Evolutionary conservation across 2,113 vertebrate genomes (phyloP), one percentile per base, ranked within the genome.

Genomic region (Upupa epops): DNA sequence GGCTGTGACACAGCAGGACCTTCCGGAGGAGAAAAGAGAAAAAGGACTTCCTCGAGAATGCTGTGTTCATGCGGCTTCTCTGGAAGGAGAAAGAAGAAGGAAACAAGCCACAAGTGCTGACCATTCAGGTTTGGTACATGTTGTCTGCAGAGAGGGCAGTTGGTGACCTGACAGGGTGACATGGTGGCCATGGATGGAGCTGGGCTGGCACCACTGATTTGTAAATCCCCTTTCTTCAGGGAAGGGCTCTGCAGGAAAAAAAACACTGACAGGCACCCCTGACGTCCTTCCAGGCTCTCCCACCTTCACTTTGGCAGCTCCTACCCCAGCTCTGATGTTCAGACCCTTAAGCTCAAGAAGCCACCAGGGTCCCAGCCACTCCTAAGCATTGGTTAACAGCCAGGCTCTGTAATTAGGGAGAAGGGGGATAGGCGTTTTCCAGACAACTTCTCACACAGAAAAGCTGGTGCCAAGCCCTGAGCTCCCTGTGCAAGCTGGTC

Each of bases 11-110:
- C 65, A 32, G 21, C 31, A 73, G 55, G n/a, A 18, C 31, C 77
- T 90, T 65, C 58, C 2, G 19, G 74, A 88, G 34, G 37, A 63
- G 64, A 56, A 74, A 17, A 16, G 73, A 88, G 52, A 42, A 84
- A 17, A 40, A 92, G 83, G 18, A 31, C 9, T 77, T 92, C 48
- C 29, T 36, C 58, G 73, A 52, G 81, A 32, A 65, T 60, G 8
- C 93, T 58, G 34, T 29, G 58, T 64, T 42, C 68, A n/a, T 2
- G 5, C 1, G 0, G 26, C 31, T 93, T 95, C 86, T 71, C 58
- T 78, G 58, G 21, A 93, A 90, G 49, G 9, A 86, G 60, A 95
- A 96, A 88, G 56, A 60, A 93, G 95, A 95, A 96, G 86, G 31
- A 90, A 88, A 19, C 16, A 48, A 56, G 54, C 3, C 17, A 42